Base-by-base conservation (phyloP, 2,113 vertebrate genomes). In the Chlorocebus sabaeus region DNA sequence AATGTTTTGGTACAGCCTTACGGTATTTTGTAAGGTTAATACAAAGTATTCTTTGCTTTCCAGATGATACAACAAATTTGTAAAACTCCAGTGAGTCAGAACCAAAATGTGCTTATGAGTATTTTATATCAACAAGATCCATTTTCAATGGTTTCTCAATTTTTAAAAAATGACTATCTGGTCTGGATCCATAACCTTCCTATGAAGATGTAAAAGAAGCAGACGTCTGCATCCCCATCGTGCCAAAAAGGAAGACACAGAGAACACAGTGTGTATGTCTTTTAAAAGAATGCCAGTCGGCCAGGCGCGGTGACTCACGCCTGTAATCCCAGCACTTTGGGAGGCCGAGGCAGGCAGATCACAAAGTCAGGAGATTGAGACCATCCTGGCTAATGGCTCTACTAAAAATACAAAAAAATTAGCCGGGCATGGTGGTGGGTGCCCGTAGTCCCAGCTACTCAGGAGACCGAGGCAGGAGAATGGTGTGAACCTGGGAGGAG, bases 1-100 rank as follows among this genome's bases (percentile, higher is more conserved):
- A 45, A 38, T 89, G 22, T 50, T 83, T 86, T 59, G 43, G 35
- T 40, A 96, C 88, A 95, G 22, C 4, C 12, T 25, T 72, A 22
- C 55, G 3, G 20, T 61, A 45, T 82, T 94, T 90, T 82, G 43
- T 48, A 70, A 93, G 22, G 6, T 96, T 72, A 89, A 13, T 23
- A 68, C 76, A 80, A 96, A 91, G 67, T 2, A 89, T 27, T 35
- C 13, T 96, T 76, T 92, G 13, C n/a, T 91, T 95, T 81, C 76
- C 48, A 90, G 32, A 52, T 79, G 18, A 83, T 16, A 32, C 9
- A 12, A 81, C 48, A 94, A 81, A 80, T 9, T 75, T 79, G 94
- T 50, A 78, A 95, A 93, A 4, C 23, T 93, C 35, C 35, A 20
- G 10, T 43, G 45, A 75, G 5, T 40, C 83, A 13, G 20, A 94